phyloP scores from a whole-genome alignment of 2,888 invertebrate genomes.

The Drosophila rellima region DNA sequence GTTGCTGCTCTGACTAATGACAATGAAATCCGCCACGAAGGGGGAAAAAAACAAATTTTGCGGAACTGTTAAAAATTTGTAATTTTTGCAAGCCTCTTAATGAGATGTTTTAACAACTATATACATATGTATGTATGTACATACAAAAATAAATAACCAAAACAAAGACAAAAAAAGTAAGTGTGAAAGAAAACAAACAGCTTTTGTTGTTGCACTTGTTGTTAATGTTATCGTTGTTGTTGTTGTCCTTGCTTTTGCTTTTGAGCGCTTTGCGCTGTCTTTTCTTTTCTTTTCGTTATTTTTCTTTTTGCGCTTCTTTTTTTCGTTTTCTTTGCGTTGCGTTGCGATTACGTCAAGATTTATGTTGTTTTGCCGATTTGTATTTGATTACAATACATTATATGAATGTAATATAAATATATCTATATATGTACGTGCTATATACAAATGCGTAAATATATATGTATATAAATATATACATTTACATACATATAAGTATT shows the following conservation, averaged over 20 bases:
- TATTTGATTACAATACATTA: slow-evolving; percentile 67
- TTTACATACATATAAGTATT: neutral
- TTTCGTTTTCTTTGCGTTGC: slow-evolving; percentile 58
- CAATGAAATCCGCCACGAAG: slow-evolving; percentile 61
- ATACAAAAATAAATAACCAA: slow-evolving; percentile 47
- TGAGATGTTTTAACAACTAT: slow-evolving; percentile 60
- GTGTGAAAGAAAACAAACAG: slow-evolving; percentile 58
- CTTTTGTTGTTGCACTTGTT: slow-evolving; percentile 42
- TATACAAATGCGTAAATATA: slow-evolving; percentile 1
- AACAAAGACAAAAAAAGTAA: slow-evolving; percentile 34
- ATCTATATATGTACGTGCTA: neutral
- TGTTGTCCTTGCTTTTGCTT: slow-evolving; percentile 20
- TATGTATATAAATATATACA: slow-evolving; percentile 9
- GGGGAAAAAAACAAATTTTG: slow-evolving; percentile 53
- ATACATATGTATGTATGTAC: neutral
- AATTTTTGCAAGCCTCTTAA: slow-evolving; percentile 63
- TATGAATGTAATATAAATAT: slow-evolving; percentile 10
- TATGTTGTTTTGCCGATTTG: slow-evolving; percentile 69
- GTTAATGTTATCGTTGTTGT: slow-evolving; percentile 34
- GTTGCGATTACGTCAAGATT: slow-evolving; percentile 75
- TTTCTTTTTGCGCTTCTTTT: slow-evolving; percentile 27
- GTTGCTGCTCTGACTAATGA: slow-evolving; percentile 62
- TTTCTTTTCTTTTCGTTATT: slow-evolving; percentile 45
- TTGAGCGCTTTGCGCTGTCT: slow-evolving; percentile 22
- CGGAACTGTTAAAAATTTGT: slow-evolving; percentile 56